Conservation (phyloP, 1,140 invertebrate species). For the Drosophila paulistorum region DNA sequence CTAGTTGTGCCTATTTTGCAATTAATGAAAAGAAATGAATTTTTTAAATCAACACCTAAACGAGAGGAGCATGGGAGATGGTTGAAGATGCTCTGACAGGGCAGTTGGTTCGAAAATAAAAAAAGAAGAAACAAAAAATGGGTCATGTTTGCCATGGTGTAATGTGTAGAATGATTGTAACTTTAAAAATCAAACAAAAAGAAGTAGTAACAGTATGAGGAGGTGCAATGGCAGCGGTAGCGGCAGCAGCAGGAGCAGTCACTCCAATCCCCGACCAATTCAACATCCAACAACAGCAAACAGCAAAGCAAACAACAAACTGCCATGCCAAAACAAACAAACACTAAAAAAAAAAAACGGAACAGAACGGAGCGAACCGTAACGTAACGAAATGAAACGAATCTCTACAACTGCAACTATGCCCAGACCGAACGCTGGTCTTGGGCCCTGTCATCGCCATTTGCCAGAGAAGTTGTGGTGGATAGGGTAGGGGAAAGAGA, state of each 20-base stretch:
- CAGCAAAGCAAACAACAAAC: slow-evolving; percentile 42
- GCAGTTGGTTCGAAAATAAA: too few relatives aligned
- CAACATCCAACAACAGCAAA: slow-evolving; percentile 17
- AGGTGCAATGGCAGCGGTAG: slow-evolving; percentile 10
- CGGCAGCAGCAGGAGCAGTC: slow-evolving; percentile 17
- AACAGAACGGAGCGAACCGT: slow-evolving; percentile 23
- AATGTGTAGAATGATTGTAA: slow-evolving; percentile 81
- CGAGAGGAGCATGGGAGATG: neutral
- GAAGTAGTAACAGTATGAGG: slow-evolving; percentile 18
- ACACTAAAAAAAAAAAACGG: slow-evolving; percentile 33
- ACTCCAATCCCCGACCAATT: slow-evolving; percentile 8
- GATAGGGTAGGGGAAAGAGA: neutral
- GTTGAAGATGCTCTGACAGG: neutral
- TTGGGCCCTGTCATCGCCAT: slow-evolving; percentile 29
- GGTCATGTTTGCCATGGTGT: slow-evolving; percentile 78
- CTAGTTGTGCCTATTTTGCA: slow-evolving; percentile 55
- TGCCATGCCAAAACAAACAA: slow-evolving; percentile 52
- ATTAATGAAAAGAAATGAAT: slow-evolving; percentile 77
- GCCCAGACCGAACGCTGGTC: slow-evolving; percentile 28
- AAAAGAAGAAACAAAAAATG: slow-evolving; percentile 49
- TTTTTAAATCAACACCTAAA: slow-evolving; percentile 61
- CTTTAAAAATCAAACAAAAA: slow-evolving; percentile 78
- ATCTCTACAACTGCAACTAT: slow-evolving; percentile 21
- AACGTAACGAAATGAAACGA: slow-evolving; percentile 36
- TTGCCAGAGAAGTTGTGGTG: slow-evolving; percentile 10